phyloP scores from a whole-genome alignment of 2,113 vertebrate genomes.

The Calonectris borealis region DNA sequence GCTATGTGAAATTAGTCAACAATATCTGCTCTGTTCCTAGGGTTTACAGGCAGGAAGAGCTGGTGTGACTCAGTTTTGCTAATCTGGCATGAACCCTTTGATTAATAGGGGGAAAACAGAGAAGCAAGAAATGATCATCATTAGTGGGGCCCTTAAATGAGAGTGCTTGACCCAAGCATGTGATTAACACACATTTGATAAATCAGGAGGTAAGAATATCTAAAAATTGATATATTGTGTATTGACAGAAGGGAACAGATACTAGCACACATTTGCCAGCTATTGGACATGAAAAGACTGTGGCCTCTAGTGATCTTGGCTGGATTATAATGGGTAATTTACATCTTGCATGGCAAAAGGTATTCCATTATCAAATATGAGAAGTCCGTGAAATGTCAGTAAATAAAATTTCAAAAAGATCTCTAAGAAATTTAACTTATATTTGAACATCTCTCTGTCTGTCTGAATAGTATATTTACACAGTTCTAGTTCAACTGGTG shows the following conservation, averaged over 20 bases:
- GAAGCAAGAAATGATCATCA: neutral
- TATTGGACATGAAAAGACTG: neutral
- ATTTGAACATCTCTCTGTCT: neutral
- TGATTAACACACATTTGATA: neutral
- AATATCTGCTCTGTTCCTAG: neutral
- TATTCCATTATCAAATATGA: neutral
- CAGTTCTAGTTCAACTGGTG: neutral
- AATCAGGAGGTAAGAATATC: fast-evolving
- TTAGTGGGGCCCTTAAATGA: fast-evolving
- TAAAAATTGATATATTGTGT: neutral
- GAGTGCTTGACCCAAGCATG: neutral
- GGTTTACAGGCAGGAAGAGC: neutral
- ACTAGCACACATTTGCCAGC: neutral
- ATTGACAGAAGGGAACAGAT: neutral
- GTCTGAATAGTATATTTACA: neutral
- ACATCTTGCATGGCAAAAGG: neutral
- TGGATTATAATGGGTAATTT: neutral
- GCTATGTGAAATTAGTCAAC: neutral
- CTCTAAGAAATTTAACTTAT: neutral
- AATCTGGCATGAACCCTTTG: neutral
- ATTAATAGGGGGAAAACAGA: neutral
- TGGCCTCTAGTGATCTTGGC: neutral
- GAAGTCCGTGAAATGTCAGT: neutral
- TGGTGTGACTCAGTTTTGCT: neutral
- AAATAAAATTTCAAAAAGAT: neutral